These are phyloP conservation scores for Acanthaster planci DNA, from an alignment of 35 echinoderm and acorn worm genomes.

Conservation along the genomic window DNA sequence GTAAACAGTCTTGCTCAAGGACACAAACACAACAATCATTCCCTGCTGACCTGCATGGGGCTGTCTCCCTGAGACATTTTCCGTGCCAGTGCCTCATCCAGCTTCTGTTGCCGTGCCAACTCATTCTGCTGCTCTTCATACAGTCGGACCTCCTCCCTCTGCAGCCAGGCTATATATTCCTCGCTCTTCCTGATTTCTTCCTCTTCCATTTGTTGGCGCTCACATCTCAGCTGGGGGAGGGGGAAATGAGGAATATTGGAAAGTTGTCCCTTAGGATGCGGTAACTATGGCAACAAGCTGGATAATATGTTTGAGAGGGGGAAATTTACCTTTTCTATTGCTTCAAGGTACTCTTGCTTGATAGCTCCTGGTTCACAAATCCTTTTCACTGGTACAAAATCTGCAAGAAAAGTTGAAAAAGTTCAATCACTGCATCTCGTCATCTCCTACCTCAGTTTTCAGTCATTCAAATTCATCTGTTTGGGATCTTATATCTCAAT, in stretches of 20 bases:
- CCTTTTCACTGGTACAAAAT: slow-evolving; percentile 29
- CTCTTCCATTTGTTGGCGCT: slow-evolving; percentile 45
- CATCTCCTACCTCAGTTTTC: too few species aligned
- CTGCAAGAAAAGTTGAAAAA: slow-evolving; percentile 16
- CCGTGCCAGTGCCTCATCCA: slow-evolving; percentile 68
- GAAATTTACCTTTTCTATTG: slow-evolving; percentile 51
- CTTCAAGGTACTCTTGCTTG: slow-evolving; percentile 61
- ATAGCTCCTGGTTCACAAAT: slow-evolving; percentile 71
- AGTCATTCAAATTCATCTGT: too few species aligned
- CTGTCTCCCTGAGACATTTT: slow-evolving; percentile 44
- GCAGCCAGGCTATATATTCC: slow-evolving; percentile 57
- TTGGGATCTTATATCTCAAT: too few species aligned
- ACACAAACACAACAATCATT: too few species aligned
- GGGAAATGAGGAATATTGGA: too few species aligned
- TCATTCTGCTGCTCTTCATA: slow-evolving; percentile 52
- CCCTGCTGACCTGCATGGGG: not conserved
- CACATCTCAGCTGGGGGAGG: slow-evolving; percentile 16
- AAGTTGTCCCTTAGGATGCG: not conserved
- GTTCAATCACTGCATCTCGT: not conserved
- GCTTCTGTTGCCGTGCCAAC: slow-evolving; percentile 21
- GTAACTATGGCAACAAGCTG: too few species aligned
- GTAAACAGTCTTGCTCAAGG: too few species aligned
- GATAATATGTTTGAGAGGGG: not conserved
- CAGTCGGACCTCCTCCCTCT: slow-evolving; percentile 56
- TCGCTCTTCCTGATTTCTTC: slow-evolving; percentile 48